Evolutionary conservation across 2,113 vertebrate species (phyloP), one percentile per base, ranked within the genome.

Genomic region (Corythornis madagascariensis): DNA sequence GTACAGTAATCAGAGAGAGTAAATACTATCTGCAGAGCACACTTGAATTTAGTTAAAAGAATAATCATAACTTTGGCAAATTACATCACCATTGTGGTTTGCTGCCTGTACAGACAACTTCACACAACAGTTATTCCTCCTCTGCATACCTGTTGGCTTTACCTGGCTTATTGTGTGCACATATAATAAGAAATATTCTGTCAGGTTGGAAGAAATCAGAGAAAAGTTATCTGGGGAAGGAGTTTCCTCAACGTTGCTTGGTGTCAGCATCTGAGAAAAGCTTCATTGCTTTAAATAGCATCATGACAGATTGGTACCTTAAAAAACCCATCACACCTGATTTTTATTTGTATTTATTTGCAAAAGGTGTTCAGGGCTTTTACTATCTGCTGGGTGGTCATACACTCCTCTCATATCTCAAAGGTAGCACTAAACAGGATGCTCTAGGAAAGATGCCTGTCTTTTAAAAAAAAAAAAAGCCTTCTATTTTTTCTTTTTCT

Each of bases 41-140:
- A 20, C 43, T 48, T 63, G 45, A 66, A 88, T 88, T 88, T 93
- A 94, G 95, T 94, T 91, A 88, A 88, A 80, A 63, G 12, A 38
- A 81, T 28, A 78, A 90, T 24, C 59, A 53, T 69, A 57, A 19
- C 10, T 78, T 74, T 18, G 57, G 35, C 60, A 66, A 18, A 29
- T 9, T 1, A 1, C 42, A 4, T 35, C 65, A n/a, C 56, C 29
- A 11, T 33, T 38, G 4, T 40, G 25, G 5, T 66, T 92, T 86
- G 42, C 52, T 82, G 78, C 29, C 45, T 53, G 28, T n/a, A 19
- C 31, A 77, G 29, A 33, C 20, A 67, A 35, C 26, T 63, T 80
- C 71, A 40, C 17, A 26, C 25, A 77, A 3, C n/a, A 63, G 18
- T 28, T 77, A 4, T 55, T 88, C 31, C 59, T 83, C 6, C 50